Base-by-base conservation (phyloP, 2,797 vertebrate species). In the Mormyrops attenuatus region DNA sequence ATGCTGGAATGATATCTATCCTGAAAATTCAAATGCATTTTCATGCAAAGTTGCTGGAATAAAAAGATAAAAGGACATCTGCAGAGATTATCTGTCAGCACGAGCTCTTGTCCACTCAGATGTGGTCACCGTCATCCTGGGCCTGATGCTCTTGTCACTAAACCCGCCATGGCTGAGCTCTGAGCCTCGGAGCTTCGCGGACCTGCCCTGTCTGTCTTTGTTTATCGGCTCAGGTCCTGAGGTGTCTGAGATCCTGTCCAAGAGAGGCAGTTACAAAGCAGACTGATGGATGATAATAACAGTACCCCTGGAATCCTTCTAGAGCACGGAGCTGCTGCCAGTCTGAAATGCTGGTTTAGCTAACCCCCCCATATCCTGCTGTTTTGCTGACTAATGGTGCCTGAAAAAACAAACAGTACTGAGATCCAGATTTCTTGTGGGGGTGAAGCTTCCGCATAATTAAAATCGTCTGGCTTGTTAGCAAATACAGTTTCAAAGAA, bases 41-140 rank as follows among this genome's bases (percentile, higher is more conserved):
- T 38, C 47, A 90, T 91, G 90, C 82, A 89, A 89, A 90, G 55
- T 6, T 87, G 88, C 30, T 7, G 55, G 53, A 47, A 69, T 86
- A 30, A 69, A 88, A 84, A 88, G 11, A 77, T 57, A 44, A 49
- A 49, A 66, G 2, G 87, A 52, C 44, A 89, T 86, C 57, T 85
- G 15, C 8, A 20, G 3, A 89, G 90, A 88, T 77, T 8, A 86
- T 80, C 73, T 89, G 26, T 50, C 5, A 7, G 49, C 47, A 85
- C 57, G 6, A 80, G 84, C 4, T 49, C 30, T 5, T 88, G 22
- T 53, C 20, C 47, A 60, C 44, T n/a, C 26, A 44, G 44, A 90
- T 30, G 53, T 8, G 47, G 57, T 47, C n/a, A 9, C 47, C 44
- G 20, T 69, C 60, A 66, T 26, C 41, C 49, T 50, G 66, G 66